Conservation (phyloP, 1,140 invertebrate genomes). For the Dinoponera quadriceps region DNA sequence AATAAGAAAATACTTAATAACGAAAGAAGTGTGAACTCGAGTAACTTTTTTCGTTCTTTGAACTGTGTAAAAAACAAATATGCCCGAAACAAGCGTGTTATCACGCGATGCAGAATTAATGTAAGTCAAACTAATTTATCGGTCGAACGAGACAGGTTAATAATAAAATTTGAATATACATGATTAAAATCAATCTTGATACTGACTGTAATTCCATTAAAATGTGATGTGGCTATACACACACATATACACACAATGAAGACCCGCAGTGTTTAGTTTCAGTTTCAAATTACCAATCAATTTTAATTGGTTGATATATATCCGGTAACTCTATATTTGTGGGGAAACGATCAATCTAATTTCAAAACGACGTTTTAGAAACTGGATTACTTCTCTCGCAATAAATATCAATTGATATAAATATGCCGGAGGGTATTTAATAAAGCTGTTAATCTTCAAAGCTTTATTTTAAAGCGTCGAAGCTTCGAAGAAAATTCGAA, state of each 20-base stretch:
- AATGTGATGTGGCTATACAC: neutral
- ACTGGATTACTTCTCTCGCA: neutral
- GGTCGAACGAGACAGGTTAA: neutral
- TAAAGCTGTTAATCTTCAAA: neutral
- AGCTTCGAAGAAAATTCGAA: too few species aligned
- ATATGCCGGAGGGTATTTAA: conserved; percentile 9
- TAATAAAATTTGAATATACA: neutral
- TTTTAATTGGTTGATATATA: neutral
- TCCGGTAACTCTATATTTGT: neutral
- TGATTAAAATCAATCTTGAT: conserved; percentile 5
- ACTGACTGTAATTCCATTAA: neutral
- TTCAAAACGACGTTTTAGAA: neutral
- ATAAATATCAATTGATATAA: neutral
- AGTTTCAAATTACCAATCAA: neutral
- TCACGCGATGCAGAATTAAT: neutral
- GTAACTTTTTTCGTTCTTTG: too few species aligned
- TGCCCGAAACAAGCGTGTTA: too few species aligned
- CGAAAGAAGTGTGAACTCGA: too few species aligned
- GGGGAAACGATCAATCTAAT: neutral
- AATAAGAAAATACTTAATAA: too few species aligned
- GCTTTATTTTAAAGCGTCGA: too few species aligned
- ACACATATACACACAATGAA: too few species aligned
- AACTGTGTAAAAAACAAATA: too few species aligned
- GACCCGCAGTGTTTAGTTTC: neutral
- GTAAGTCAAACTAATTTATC: conserved; percentile 10